Conservation (phyloP, 2,888 invertebrate genomes). For the Caenorhabditis doughertyi region DNA sequence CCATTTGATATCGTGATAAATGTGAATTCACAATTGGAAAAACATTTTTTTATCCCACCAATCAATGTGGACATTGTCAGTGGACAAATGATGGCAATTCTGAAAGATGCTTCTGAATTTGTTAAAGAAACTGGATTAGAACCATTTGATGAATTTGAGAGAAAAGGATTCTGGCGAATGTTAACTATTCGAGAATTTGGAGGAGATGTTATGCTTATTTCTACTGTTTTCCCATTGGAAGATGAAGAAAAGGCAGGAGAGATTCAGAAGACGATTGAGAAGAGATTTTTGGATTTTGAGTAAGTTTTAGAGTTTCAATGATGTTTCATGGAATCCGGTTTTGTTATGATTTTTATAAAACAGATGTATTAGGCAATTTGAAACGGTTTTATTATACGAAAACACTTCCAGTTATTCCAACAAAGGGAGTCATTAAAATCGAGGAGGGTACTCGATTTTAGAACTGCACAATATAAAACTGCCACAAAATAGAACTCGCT, state of each 20-base stretch:
- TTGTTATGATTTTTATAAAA: too few relatives aligned
- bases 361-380: too few relatives aligned
- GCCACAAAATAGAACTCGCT: too few relatives aligned
- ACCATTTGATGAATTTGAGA: constrained; percentile 91
- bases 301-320: background rate
- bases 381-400: too few relatives aligned
- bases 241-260: constrained; percentile 75
- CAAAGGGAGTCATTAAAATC: too few relatives aligned
- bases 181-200: constrained; percentile 88
- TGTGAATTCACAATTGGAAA: constrained; percentile 96
- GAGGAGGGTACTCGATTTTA: too few relatives aligned
- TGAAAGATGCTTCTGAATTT: constrained; percentile 76
- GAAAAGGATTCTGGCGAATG: constrained; percentile 92
- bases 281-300: constrained; percentile 43
- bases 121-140: constrained; percentile 73
- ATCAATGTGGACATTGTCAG: constrained; percentile 84
- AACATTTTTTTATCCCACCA: constrained; percentile 84
- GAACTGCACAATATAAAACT: too few relatives aligned
- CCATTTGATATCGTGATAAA: constrained; percentile 92
- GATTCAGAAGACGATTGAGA: constrained; percentile 61
- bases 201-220: constrained; percentile 90
- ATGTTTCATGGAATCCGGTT: too few relatives aligned
- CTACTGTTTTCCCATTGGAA: constrained; percentile 86
- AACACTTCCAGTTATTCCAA: too few relatives aligned
- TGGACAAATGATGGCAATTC: constrained; percentile 83